Conservation (phyloP, 1,140 invertebrate species). For the Oedothorax gibbosus region DNA sequence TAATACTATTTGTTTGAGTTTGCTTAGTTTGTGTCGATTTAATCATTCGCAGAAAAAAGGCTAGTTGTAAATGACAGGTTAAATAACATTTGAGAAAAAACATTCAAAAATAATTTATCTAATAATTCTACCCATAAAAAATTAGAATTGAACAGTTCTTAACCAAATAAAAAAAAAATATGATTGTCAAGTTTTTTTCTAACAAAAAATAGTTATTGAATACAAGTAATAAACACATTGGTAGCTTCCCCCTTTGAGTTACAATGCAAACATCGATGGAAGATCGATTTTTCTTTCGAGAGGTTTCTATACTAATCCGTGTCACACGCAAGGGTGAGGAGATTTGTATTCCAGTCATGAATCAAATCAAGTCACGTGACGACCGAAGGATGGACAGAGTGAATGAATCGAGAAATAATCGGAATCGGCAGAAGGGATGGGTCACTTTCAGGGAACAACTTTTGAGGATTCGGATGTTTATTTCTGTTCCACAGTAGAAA, state of each 20-base stretch:
- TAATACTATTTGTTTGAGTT: no score
- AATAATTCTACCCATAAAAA: no score
- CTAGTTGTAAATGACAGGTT: no score
- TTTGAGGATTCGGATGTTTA: no score
- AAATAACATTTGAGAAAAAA: no score
- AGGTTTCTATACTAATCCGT: constrained; percentile 25
- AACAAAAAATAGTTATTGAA: not conserved
- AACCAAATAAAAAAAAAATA: no score
- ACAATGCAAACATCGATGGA: constrained; percentile 26
- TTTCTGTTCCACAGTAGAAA: no score
- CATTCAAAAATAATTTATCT: no score
- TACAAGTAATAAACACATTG: not conserved
- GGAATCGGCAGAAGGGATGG: not conserved
- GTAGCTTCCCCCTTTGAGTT: constrained; percentile 1
- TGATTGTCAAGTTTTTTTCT: no score
- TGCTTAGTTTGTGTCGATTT: no score
- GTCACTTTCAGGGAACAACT: not conserved
- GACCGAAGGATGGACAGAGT: not conserved
- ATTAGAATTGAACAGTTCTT: no score
- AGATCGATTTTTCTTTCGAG: constrained; percentile 41
- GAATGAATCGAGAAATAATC: constrained; percentile 25
- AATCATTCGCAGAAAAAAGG: no score
- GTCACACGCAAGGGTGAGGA: constrained; percentile 9
- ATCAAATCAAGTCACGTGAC: constrained; percentile 12
- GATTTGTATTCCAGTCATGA: constrained; percentile 22